phyloP scores from a whole-genome alignment of 2,797 vertebrate genomes.

The Pantherophis alleghaniensis region DNA sequence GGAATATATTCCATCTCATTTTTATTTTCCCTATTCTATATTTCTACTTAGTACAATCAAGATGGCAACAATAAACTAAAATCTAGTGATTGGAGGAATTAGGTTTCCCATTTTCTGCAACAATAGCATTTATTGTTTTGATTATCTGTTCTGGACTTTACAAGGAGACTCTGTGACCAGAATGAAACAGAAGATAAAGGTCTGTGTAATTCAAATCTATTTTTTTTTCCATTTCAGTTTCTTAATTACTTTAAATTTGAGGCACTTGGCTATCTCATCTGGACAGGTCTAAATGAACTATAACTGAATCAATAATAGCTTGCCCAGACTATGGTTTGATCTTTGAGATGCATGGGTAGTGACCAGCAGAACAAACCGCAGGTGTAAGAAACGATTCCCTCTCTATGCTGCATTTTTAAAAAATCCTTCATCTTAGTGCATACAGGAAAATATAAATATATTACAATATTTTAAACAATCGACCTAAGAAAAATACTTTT shows the following conservation, averaged over 20 bases:
- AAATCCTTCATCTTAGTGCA: neutral
- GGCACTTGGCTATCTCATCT: slow-evolving; percentile 10
- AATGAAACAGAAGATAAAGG: slow-evolving; percentile 26
- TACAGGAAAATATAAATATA: neutral
- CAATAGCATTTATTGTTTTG: slow-evolving; percentile 11
- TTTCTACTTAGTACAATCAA: neutral
- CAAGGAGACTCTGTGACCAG: slow-evolving; percentile 6
- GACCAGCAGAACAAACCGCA: slow-evolving; percentile 9
- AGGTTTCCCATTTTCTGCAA: slow-evolving; percentile 4
- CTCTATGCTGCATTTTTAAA: neutral
- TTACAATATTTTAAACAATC: neutral
- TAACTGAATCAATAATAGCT: slow-evolving; percentile 14
- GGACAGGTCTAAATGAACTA: slow-evolving; percentile 16
- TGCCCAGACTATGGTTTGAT: slow-evolving; percentile 10
- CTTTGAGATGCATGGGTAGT: neutral
- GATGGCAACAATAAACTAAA: neutral
- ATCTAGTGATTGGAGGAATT: neutral
- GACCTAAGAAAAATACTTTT: neutral
- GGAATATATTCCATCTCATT: neutral
- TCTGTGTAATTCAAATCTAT: slow-evolving; percentile 13
- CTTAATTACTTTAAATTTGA: slow-evolving; percentile 22
- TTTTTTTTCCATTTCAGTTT: slow-evolving; percentile 13
- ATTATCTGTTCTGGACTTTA: slow-evolving; percentile 19
- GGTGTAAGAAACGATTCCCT: neutral
- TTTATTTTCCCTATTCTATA: neutral